These are phyloP conservation scores for Aphis craccivora DNA, from an alignment of 1,140 invertebrate species.

Conservation along the genomic window DNA sequence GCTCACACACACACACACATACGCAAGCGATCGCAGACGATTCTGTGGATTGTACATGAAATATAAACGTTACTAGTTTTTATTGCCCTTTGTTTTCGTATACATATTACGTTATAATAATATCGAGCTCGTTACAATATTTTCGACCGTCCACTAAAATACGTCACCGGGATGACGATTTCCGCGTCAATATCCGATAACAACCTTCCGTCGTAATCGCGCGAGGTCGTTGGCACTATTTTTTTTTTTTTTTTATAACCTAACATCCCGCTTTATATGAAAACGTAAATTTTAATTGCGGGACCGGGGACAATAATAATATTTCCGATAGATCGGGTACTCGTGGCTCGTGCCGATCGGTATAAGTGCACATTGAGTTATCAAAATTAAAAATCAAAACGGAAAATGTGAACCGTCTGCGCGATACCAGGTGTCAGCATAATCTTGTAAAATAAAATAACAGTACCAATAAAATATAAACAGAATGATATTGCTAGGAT, in stretches of 20 bases:
- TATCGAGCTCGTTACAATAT: neutral
- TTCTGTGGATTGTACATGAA: neutral
- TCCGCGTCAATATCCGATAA: neutral
- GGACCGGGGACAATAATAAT: neutral
- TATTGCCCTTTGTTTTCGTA: slow-evolving; percentile 47
- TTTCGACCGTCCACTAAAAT: neutral
- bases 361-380: too few relatives aligned
- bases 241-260: too few relatives aligned
- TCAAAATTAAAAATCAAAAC: neutral
- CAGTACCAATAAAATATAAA: neutral
- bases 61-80: slow-evolving; percentile 11
- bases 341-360: too few relatives aligned
- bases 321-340: neutral
- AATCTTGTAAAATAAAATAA: neutral
- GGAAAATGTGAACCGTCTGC: neutral
- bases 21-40: neutral
- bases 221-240: neutral
- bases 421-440: neutral
- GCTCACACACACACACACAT: neutral
- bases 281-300: neutral
- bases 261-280: neutral
- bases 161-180: neutral
- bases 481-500: neutral
- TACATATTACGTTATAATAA: neutral
- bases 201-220: neutral